Base-by-base conservation (phyloP, 92 coral and sea anemone species). In the Metridium senile region DNA sequence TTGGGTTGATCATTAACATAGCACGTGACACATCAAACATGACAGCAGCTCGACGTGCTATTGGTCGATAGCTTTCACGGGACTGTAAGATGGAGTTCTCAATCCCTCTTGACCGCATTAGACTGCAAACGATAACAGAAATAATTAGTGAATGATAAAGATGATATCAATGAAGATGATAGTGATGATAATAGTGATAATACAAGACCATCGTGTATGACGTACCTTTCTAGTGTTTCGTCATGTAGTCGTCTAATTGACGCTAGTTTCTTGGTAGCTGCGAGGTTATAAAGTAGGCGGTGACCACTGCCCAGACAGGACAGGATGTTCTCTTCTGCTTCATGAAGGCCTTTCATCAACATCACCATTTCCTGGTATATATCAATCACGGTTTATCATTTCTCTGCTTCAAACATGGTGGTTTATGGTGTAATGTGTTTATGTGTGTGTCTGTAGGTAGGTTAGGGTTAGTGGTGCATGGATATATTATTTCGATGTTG, bases 41-140 rank as follows among this genome's bases (percentile, higher is more conserved):
- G 63, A 96, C 99, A 2, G 99, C 99, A 33, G 99, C 99, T 69
- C 98, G 98, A 32, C 99, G 97, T 0, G 99, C 99, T 67, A 96
- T 96, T 96, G 99, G 97, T 81, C 99, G 93, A 74, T 87, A 96
- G 21, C 98, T 98, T 74, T 96, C 99, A 90, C 99, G 99, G 89
- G 99, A 96, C 78, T 96, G 98, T 33, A 96, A 89, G 68, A 96
- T 78, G 20, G 98, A 93, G 51, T 93, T 93, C 81, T 96, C 99
- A 34, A 91, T 87, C 51, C 97, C 97, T 28, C 94, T 92, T 56
- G 92, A 89, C 23, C 97, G 96, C 75, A 92, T 89, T 74, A 86
- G 97, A 67, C 98, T 96, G 69, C 28, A 1, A 75, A 33, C 18
- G 23, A 20, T 9, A 54, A 6, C 4, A 3, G 20, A 2, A 54